phyloP scores from a whole-genome alignment of 2,888 invertebrate species.

The Metacarcinus magister region DNA sequence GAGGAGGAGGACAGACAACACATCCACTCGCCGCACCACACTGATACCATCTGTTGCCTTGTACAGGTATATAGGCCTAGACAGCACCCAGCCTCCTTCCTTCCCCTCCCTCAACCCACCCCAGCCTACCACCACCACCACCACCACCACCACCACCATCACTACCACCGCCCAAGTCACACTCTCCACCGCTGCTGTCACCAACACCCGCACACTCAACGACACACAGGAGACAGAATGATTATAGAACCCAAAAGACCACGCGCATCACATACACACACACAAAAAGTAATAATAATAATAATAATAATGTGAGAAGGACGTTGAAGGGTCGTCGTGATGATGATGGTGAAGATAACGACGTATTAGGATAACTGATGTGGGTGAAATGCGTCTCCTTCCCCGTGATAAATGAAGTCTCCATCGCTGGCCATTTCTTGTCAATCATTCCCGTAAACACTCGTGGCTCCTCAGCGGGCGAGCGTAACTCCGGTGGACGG shows the following conservation, averaged over 20 bases:
- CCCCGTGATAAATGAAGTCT: constrained; percentile 64
- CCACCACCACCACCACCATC: not conserved
- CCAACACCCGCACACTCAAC: constrained; percentile 33
- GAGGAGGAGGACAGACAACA: constrained; percentile 43
- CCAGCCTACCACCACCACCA: not conserved
- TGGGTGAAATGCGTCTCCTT: constrained; percentile 52
- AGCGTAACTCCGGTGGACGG: not conserved
- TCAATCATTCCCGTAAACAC: constrained; percentile 55
- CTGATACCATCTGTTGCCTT: constrained; percentile 38
- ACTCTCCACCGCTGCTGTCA: constrained; percentile 18
- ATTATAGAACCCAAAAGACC: not conserved
- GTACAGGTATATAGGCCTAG: constrained; percentile 6
- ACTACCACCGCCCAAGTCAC: not conserved
- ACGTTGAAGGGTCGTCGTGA: not conserved
- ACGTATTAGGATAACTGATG: constrained; percentile 54
- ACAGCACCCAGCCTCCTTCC: not conserved
- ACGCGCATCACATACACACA: not conserved
- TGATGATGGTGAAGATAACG: constrained; percentile 1
- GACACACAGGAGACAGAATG: not conserved
- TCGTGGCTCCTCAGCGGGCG: no score
- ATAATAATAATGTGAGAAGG: not conserved
- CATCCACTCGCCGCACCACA: not conserved
- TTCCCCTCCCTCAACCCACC: not conserved
- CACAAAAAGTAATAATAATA: not conserved
- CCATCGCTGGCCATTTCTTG: constrained; percentile 59